Evolutionary conservation across 2,888 invertebrate genomes (phyloP).

Genomic region (Phyllotreta cruciferae): DNA sequence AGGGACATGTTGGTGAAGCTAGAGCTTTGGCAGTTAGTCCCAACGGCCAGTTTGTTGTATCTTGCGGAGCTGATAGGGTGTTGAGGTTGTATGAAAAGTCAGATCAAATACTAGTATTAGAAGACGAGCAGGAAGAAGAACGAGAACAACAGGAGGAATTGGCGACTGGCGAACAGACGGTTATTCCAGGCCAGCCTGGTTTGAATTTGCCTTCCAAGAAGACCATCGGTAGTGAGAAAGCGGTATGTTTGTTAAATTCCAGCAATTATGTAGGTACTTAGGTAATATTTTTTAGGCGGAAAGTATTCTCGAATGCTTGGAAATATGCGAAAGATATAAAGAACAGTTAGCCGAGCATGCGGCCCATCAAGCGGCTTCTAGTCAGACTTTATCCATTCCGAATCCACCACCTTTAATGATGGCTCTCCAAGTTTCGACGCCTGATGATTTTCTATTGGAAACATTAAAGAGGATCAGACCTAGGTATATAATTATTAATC

Average conservation of each 20-base stretch:
- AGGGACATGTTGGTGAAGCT: conserved; percentile 87
- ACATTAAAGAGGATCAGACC: conserved; percentile 80
- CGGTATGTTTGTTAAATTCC: conserved; percentile 64
- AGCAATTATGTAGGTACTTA: background rate
- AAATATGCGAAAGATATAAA: conserved; percentile 72
- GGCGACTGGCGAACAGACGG: conserved; percentile 75
- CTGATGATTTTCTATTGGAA: conserved; percentile 82
- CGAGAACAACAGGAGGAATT: conserved; percentile 78
- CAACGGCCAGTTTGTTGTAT: conserved; percentile 78
- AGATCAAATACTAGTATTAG: conserved; percentile 88
- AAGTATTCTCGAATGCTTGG: conserved; percentile 88
- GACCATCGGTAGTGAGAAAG: conserved; percentile 85
- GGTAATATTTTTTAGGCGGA: conserved; percentile 70
- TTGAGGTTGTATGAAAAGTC: conserved; percentile 86
- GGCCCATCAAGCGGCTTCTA: conserved; percentile 53
- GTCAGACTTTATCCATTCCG: conserved; percentile 60
- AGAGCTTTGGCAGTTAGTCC: conserved; percentile 78
- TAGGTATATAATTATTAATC: conserved; percentile 64
- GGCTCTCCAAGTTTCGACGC: conserved; percentile 75
- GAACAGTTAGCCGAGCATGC: conserved; percentile 65
- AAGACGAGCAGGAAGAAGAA: conserved; percentile 88
- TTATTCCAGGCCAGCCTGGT: conserved; percentile 74
- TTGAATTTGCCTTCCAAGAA: conserved; percentile 83
- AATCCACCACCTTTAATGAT: conserved; percentile 81
- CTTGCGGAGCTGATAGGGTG: conserved; percentile 88